phyloP scores from a whole-genome alignment of 2,113 vertebrate genomes.

The Myotis yumanensis region DNA sequence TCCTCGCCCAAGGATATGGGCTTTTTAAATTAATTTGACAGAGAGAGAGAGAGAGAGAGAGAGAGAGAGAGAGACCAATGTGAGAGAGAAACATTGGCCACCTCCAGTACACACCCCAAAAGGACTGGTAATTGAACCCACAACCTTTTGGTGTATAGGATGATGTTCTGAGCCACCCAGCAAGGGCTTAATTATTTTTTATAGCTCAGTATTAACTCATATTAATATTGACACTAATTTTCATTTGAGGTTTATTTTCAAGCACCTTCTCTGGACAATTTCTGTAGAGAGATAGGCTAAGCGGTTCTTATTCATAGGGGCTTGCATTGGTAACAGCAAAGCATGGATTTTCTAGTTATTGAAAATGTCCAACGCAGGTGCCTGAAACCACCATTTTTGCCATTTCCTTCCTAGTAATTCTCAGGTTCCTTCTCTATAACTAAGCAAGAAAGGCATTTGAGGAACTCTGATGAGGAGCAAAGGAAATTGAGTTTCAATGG shows the following conservation, averaged over 20 bases:
- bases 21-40: background rate
- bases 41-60: no score
- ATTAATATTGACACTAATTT: background rate
- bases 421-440: background rate
- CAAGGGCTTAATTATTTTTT: background rate
- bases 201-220: slow-evolving; percentile 1
- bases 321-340: background rate
- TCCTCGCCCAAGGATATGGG: background rate
- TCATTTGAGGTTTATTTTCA: background rate
- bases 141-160: background rate
- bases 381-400: background rate
- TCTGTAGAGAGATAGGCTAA: background rate
- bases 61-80: no score
- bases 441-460: background rate
- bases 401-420: background rate
- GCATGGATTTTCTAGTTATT: background rate
- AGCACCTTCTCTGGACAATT: background rate
- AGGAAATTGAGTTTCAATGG: background rate
- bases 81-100: background rate
- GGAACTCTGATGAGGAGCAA: background rate
- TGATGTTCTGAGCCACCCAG: background rate
- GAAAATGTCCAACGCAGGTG: background rate
- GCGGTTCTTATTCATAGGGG: background rate
- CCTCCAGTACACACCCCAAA: background rate
- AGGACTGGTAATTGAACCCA: background rate